Conservation (phyloP, 2,888 invertebrate species). For the Crossocerus cetratus region DNA sequence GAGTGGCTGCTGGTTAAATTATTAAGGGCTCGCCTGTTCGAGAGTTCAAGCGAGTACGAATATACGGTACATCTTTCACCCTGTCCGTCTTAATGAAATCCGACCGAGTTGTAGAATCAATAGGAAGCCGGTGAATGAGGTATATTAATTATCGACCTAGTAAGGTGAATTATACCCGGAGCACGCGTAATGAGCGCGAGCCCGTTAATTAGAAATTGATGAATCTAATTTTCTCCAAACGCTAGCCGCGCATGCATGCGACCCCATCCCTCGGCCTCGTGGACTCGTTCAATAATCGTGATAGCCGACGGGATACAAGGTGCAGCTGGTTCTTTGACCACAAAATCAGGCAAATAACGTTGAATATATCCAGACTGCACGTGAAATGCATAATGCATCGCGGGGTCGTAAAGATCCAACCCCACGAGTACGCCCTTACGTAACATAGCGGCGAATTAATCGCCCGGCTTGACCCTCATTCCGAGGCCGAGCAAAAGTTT, state of each 20-base stretch:
- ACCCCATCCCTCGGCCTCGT: not conserved
- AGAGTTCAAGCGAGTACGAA: no score
- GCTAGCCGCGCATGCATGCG: not conserved
- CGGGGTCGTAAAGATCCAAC: no score
- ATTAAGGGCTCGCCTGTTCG: no score
- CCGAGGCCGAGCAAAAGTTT: slow-evolving; percentile 11
- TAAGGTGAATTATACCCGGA: slow-evolving; percentile 8
- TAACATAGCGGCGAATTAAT: slow-evolving; percentile 37
- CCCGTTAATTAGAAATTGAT: slow-evolving; percentile 37
- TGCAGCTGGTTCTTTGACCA: not conserved
- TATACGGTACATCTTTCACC: no score
- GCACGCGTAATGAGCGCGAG: slow-evolving; percentile 31
- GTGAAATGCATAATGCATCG: not conserved
- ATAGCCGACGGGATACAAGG: no score
- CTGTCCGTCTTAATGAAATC: no score
- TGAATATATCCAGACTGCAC: not conserved
- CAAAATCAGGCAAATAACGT: not conserved
- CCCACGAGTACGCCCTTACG: slow-evolving; percentile 3
- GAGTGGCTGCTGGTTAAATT: no score
- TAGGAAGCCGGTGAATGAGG: slow-evolving; percentile 13
- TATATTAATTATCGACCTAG: slow-evolving; percentile 32
- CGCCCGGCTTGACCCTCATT: slow-evolving; percentile 12
- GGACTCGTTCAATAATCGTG: not conserved
- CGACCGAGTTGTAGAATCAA: slow-evolving; percentile 20
- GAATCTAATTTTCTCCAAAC: slow-evolving; percentile 28